These are phyloP conservation scores for Nomada fabriciana DNA, from an alignment of 2,888 invertebrate genomes.

Conservation along the genomic window DNA sequence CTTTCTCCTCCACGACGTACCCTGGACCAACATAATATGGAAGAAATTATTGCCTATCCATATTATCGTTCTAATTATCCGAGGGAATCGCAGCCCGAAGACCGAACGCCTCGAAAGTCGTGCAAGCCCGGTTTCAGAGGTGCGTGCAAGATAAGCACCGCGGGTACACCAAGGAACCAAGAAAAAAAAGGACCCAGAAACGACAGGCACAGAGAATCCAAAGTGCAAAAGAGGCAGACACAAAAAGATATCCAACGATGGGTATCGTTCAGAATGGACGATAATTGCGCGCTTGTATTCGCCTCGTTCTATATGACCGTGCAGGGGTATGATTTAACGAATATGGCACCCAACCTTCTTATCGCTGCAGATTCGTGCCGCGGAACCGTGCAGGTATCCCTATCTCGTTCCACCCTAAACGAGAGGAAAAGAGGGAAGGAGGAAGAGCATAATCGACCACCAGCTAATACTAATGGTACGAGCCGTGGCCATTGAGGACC, in stretches of 20 bases:
- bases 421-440: background rate
- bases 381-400: conserved; percentile 27
- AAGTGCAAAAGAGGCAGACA: background rate
- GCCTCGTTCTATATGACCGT: conserved; percentile 67
- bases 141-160: conserved; percentile 21
- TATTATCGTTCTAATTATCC: no score
- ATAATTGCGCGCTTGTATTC: conserved; percentile 69
- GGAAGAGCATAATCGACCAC: conserved; percentile 60
- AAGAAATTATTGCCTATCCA: background rate
- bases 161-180: conserved; percentile 26
- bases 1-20: no score
- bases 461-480: conserved; percentile 68
- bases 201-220: conserved; percentile 6
- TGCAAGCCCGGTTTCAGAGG: conserved; percentile 40
- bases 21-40: background rate
- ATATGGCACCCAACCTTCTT: conserved; percentile 64
- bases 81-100: conserved; percentile 53
- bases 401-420: background rate
- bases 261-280: conserved; percentile 64
- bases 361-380: conserved; percentile 52
- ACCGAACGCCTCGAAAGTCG: conserved; percentile 66
- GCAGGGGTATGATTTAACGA: conserved; percentile 71
- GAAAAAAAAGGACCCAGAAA: conserved; percentile 30
- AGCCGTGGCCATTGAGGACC: conserved; percentile 71
- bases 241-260: conserved; percentile 33